Evolutionary conservation across 2,888 invertebrate species (phyloP), one percentile per base, ranked within the genome.

Genomic region (Sinodicranocentrus sp.): DNA sequence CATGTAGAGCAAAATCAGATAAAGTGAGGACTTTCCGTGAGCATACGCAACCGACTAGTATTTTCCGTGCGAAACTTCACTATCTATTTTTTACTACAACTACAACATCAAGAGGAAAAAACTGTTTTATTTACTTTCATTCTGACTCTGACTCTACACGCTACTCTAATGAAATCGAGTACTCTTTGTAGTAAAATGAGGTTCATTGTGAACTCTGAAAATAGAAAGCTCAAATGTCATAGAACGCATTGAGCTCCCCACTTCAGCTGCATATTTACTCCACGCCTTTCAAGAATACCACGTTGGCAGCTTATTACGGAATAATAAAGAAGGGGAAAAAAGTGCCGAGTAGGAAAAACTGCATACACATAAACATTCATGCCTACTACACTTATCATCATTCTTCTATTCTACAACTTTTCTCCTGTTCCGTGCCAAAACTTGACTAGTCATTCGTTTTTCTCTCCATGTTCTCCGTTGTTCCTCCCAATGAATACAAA

Each of bases 301-400:
- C n/a, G n/a, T n/a, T n/a, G n/a, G n/a, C n/a, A n/a, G n/a, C n/a
- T n/a, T 33, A 33, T 6, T 33, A 33, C 10, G 33, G 33, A 33
- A 33, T 10, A 3, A 33, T 33, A 33, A 6, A 6, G 33, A 33
- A 10, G 33, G 33, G 33, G n/a, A n/a, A n/a, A 33, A 33, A 33
- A 33, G 33, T 33, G 33, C 33, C 33, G 33, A 33, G 5, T 33
- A 10, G 33, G 33, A 21, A 57, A 57, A 57, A 19, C 2, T 57
- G 57, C 57, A 57, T n/a, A 57, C 57, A 57, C 57, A 57, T n/a
- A 57, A 57, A 57, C 57, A 57, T 57, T 21, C 8, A 57, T 57
- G 8, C 57, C 23, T 21, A 57, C 57, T 48, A 57, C 57, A 21
- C 23, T 57, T 57, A 57, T 57, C 57, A 17, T 23, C 57, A 52